phyloP scores from a whole-genome alignment of 2,113 vertebrate genomes.

The Desmodus rotundus region DNA sequence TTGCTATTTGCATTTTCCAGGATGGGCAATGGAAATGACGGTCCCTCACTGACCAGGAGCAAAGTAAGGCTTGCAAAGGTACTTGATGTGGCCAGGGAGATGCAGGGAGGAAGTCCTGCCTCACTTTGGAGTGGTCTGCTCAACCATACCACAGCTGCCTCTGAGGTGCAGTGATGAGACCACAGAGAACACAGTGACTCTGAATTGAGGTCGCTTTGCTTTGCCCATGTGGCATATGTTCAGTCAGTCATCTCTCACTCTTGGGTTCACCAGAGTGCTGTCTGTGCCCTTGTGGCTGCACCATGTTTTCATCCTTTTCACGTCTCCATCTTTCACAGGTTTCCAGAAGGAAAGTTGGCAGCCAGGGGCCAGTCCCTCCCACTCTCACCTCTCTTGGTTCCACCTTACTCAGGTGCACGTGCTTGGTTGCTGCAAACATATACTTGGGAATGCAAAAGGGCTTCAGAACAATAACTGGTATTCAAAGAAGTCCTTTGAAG shows the following conservation, averaged over 20 bases:
- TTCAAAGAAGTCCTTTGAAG: background rate
- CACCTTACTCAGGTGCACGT: background rate
- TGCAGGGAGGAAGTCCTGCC: rapidly evolving
- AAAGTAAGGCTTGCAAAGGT: background rate
- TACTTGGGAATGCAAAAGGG: too few species aligned
- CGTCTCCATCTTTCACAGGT: background rate
- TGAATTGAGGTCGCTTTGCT: background rate
- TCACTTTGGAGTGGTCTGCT: background rate
- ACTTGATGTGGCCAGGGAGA: background rate
- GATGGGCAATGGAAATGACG: background rate
- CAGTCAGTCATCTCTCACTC: background rate
- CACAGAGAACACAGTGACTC: rapidly evolving
- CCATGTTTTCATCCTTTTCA: background rate
- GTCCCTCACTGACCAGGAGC: background rate
- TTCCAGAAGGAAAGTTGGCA: background rate
- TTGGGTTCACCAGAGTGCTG: background rate
- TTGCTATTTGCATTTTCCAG: background rate
- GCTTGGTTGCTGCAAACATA: too few species aligned
- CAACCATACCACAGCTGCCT: background rate
- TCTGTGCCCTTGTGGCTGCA: background rate
- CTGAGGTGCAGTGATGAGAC: background rate
- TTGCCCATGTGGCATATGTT: background rate
- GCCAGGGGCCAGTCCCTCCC: background rate
- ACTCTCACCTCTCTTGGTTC: too few species aligned
- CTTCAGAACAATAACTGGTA: background rate